Percentiles rank a stretch among this genome's conserved stretches.
phyloP scores from a whole-genome alignment of 2,113 vertebrate genomes.

The Sitta europaea region DNA sequence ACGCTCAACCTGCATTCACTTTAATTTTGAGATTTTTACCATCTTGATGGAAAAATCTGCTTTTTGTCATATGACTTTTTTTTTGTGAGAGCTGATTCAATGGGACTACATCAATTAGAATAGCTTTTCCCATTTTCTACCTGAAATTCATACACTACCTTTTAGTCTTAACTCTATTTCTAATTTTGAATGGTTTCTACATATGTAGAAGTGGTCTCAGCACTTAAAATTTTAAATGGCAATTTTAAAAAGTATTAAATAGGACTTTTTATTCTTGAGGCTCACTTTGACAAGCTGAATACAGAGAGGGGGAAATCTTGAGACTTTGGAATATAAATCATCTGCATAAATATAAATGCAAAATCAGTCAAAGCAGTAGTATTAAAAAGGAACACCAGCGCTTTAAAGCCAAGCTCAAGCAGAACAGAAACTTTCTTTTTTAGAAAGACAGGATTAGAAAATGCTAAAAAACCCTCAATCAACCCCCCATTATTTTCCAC shows the following conservation, averaged over 20 bases:
- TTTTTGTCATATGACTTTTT: neutral
- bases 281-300: neutral
- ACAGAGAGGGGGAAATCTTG: neutral
- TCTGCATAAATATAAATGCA: neutral
- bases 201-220: no score
- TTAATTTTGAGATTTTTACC: neutral
- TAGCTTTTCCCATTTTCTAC: neutral
- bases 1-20: neutral
- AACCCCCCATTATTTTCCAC: neutral
- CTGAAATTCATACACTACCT: neutral
- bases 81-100: neutral
- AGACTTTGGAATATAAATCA: neutral
- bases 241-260: no score
- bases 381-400: neutral
- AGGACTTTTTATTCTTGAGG: no score
- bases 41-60: neutral
- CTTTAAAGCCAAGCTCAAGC: neutral
- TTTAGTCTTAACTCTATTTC: neutral
- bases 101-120: neutral
- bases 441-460: neutral
- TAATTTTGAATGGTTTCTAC: fast-evolving
- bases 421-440: neutral
- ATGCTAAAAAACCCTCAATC: neutral
- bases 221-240: neutral
- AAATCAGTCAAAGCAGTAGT: neutral